Evolutionary conservation across 2,888 invertebrate genomes (phyloP), one percentile per base, ranked within the genome.

Genomic region (Lasioglossum figueresi): DNA sequence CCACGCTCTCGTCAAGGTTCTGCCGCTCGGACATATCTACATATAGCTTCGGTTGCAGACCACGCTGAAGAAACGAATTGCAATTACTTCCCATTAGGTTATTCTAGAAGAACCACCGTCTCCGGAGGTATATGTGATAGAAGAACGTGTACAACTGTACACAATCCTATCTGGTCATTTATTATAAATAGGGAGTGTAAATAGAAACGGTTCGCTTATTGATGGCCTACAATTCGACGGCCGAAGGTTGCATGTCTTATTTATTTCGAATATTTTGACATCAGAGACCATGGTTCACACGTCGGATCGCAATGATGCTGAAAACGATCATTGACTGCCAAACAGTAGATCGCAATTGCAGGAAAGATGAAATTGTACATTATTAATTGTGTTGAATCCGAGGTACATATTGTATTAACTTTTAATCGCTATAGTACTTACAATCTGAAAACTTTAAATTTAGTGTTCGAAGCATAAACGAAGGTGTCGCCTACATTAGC

Each of bases 1-100:
- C 87, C 85, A 88, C 87, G 86, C 87, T 80, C 88, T 84, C 76
- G 87, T 88, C 90, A 90, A 90, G 90, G 90, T 89, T 89, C 71
- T 80, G 77, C 76, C 75, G 79, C 86, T 73, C 31, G 88, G 80
- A 85, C 86, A 48, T 6, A 48, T 48, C 48, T 48, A 48, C 23
- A 78, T 82, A 77, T 71, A 77, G 71, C 75, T 80, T 66, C 74
- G 83, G 77, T 85, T 88, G 80, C 78, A 78, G 82, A 80, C 84
- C 83, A 84, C 85, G 59, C 72, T 66, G 78, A 70, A 81, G 48
- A 37, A 63, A 80, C 76, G 59, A 77, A 79, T 56, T 74, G 79
- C 76, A 68, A 78, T 76, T 74, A 43, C 40, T 66, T 81, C 72
- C 10, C 37, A 52, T 77, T 68, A 48, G 68, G 52, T 45, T 45